phyloP scores from a whole-genome alignment of 2,113 vertebrate species.

The Emydura subglobosa region DNA sequence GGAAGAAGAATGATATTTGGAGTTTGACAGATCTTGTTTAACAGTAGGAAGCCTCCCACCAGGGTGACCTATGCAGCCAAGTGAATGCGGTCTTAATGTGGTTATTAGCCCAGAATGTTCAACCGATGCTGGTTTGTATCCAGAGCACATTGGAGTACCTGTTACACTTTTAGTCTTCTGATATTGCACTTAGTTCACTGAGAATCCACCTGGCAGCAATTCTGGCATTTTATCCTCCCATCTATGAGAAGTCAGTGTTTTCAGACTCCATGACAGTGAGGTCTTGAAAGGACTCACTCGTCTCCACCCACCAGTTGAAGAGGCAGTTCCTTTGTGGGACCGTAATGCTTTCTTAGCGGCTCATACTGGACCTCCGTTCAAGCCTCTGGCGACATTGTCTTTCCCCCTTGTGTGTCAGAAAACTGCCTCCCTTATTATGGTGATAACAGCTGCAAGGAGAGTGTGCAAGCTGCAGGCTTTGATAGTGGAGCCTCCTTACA shows the following conservation, averaged over 20 bases:
- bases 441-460: background rate
- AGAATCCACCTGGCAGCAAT: background rate
- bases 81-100: too few relatives aligned
- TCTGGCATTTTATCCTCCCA: background rate
- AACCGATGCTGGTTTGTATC: background rate
- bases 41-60: too few relatives aligned
- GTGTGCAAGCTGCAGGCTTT: background rate
- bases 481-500: background rate
- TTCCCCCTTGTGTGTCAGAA: background rate
- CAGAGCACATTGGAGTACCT: background rate
- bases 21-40: too few relatives aligned
- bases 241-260: background rate
- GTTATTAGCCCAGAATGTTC: background rate
- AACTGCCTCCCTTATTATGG: background rate
- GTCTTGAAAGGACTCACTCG: background rate
- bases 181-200: background rate
- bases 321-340: background rate
- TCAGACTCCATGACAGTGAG: background rate
- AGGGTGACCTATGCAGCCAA: too few relatives aligned
- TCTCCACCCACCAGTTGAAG: background rate
- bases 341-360: background rate
- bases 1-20: too few relatives aligned
- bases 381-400: background rate
- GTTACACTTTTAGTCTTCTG: background rate
- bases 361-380: background rate